Evolutionary conservation across 2,113 vertebrate species (phyloP).

Genomic region (Nannobrachium achirus): DNA sequence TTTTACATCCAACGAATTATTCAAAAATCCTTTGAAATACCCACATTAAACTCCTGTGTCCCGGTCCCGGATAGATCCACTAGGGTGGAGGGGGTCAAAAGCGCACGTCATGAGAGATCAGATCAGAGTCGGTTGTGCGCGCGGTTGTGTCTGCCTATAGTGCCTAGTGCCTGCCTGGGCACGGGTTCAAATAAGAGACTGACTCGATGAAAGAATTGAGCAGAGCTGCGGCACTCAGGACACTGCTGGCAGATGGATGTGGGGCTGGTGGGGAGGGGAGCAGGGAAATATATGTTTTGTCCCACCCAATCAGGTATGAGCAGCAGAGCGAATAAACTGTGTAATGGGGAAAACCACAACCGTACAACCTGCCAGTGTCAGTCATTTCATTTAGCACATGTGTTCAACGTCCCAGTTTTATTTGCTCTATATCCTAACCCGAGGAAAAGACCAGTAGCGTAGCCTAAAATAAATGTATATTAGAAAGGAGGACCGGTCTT

Average conservation of each 20-base stretch:
- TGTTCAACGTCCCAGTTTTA: not conserved
- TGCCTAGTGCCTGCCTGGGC: no score
- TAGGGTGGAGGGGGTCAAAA: not conserved
- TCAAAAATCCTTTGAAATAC: not conserved
- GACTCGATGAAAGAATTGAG: conserved; percentile 40
- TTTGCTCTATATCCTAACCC: not conserved
- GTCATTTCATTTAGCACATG: not conserved
- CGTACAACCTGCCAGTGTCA: not conserved
- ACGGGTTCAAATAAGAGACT: conserved; percentile 31
- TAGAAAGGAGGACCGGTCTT: not conserved
- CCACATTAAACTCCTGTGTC: conserved; percentile 1
- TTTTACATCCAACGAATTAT: not conserved
- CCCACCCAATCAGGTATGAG: conserved; percentile 40
- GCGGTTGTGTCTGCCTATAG: conserved; percentile 1
- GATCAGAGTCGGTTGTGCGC: conserved; percentile 31
- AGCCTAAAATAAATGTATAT: not conserved
- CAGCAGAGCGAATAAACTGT: conserved; percentile 1
- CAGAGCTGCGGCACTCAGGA: conserved; percentile 56
- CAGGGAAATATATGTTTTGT: not conserved
- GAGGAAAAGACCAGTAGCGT: not conserved
- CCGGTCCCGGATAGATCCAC: conserved; percentile 39
- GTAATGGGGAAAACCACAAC: not conserved
- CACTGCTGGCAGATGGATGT: conserved; percentile 24
- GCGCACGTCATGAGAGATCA: not conserved
- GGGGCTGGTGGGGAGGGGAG: conserved; percentile 10